A percentile compares a stretch with the other conserved stretches of the same genome.
phyloP scores from a whole-genome alignment of 2,113 vertebrate species.

The Grantiella picta region DNA sequence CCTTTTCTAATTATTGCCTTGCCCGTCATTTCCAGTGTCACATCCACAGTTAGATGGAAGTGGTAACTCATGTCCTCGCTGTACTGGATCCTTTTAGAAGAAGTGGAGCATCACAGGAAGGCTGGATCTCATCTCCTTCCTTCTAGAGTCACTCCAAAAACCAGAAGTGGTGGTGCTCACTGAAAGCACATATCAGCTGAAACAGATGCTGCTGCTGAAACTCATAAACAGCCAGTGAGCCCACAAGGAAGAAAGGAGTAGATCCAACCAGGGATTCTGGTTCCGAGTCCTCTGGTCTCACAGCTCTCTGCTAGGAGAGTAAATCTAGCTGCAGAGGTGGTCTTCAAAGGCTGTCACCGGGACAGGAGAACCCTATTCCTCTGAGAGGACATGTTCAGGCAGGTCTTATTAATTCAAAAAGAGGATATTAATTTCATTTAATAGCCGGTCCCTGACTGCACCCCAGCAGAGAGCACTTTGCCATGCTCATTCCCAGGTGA shows the following conservation, averaged over 20 bases:
- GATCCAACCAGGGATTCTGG: background rate
- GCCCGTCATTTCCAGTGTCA: background rate
- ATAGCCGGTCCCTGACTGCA: background rate
- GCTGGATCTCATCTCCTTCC: background rate
- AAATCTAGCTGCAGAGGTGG: background rate
- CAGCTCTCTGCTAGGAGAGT: background rate
- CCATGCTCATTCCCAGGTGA: background rate
- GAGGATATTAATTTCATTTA: background rate
- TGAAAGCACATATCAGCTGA: background rate
- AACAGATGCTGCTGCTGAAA: background rate
- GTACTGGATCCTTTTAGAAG: background rate
- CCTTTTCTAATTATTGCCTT: background rate
- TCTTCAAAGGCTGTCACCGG: background rate
- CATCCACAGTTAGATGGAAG: background rate
- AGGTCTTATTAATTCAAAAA: background rate
- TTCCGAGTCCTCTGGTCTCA: background rate
- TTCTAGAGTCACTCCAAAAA: background rate
- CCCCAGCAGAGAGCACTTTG: background rate
- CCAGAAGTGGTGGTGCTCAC: background rate
- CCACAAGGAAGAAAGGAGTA: background rate
- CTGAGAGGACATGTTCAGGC: background rate
- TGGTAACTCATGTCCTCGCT: fast-evolving
- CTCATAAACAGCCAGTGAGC: background rate
- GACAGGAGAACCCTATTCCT: background rate
- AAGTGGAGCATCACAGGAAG: background rate